Conservation (phyloP, 92 coral and sea anemone genomes). For the Bergia puertoricense region DNA sequence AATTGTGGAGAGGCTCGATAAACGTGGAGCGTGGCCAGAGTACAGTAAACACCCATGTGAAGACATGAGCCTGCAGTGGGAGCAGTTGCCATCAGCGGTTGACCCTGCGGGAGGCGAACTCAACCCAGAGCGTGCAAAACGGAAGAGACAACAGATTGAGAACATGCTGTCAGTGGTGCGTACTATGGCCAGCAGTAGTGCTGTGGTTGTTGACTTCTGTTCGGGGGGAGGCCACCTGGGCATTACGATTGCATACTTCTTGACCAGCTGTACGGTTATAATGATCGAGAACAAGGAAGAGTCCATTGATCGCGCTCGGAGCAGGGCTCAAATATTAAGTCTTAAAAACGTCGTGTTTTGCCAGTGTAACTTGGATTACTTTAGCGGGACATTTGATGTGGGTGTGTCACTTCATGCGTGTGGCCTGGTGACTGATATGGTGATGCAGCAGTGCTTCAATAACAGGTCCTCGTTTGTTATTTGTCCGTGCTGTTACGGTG, state of each 20-base stretch:
- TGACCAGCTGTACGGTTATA: slow-evolving; percentile 27
- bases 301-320: slow-evolving; percentile 34
- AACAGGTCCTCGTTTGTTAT: slow-evolving; percentile 22
- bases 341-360: slow-evolving; percentile 17
- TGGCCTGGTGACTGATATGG: slow-evolving; percentile 39
- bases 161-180: slow-evolving; percentile 32
- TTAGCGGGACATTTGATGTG: slow-evolving; percentile 8
- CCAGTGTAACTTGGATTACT: slow-evolving; percentile 33
- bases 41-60: slow-evolving; percentile 25
- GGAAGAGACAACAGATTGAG: slow-evolving; percentile 37
- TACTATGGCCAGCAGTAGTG: slow-evolving; percentile 10
- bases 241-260: slow-evolving; percentile 31
- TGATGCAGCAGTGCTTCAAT: slow-evolving; percentile 39
- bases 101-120: slow-evolving; percentile 38
- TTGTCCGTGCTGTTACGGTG: slow-evolving; percentile 41
- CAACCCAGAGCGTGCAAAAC: slow-evolving; percentile 30
- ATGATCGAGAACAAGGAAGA: slow-evolving; percentile 39
- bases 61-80: slow-evolving; percentile 17
- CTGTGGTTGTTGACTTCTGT: slow-evolving; percentile 39
- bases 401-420: slow-evolving; percentile 43
- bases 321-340: not conserved
- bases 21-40: slow-evolving; percentile 11
- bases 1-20: slow-evolving; percentile 16
- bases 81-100: slow-evolving; percentile 8
- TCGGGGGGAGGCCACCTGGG: slow-evolving; percentile 38